Evolutionary conservation across 2,113 vertebrate species (phyloP), one percentile per base, ranked within the genome.

Genomic region (Cebus imitator): DNA sequence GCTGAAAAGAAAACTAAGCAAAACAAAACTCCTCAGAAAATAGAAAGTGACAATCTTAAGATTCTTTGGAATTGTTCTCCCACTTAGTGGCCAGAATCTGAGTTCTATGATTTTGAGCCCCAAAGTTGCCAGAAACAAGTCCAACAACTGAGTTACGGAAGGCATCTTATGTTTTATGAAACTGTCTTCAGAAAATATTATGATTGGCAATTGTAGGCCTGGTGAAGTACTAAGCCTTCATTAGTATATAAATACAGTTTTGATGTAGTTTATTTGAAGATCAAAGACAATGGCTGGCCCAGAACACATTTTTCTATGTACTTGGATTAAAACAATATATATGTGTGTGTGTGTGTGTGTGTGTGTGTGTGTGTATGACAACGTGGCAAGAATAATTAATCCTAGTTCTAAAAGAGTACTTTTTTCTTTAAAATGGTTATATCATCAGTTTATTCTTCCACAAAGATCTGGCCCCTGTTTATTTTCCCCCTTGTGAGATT

Each of bases 261-360:
- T 50, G 20, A 25, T 83, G 48, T 37, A 87, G 21, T 93, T 90
- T 96, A 61, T 48, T 58, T 37, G 32, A 87, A 95, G 57, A 72
- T 92, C 64, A 85, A 52, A 79, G 50, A 78, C 83, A 32, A 87
- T 79, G 35, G 2, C 21, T 61, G 4, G 61, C 75, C 23, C 35
- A 55, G 48, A 81, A 82, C 45, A 70, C 23, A 92, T 48, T 91
- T 97, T 97, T 94, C 23, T 27, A 37, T 78, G 35, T 30, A 76
- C 14, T 16, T 79, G 50, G 5, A 57, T 92, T 85, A 27, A 43
- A 32, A 90, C 35, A 2, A 75, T 86, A 85, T 12, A 89, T 52
- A 52, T 52, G 16, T 52, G 16, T 43, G 6, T 43, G 6, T 43
- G 43, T 43, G 43, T 43, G 43, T 43, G 43, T 43, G 43, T 43